These are phyloP conservation scores for Pachycephus smyrnensis DNA, from an alignment of 2,888 invertebrate species.

Conservation along the genomic window DNA sequence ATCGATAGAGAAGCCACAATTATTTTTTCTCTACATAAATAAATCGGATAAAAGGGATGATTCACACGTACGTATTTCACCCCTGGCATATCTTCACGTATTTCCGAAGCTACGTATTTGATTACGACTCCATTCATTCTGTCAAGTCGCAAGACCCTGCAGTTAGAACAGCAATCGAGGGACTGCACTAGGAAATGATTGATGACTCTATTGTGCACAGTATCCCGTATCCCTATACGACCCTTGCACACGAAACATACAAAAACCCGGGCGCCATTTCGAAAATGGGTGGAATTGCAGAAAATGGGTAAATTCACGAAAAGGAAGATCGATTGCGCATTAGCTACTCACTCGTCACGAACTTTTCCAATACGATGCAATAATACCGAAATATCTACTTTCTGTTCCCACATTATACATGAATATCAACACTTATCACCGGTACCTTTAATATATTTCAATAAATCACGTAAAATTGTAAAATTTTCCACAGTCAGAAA, in stretches of 20 bases:
- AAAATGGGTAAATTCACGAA: conserved; percentile 55
- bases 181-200: conserved; percentile 63
- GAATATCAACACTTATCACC: background rate
- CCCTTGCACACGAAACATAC: conserved; percentile 4
- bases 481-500: background rate
- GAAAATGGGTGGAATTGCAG: conserved; percentile 62
- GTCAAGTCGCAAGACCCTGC: conserved; percentile 30
- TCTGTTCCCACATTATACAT: background rate
- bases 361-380: conserved; percentile 7
- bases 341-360: conserved; percentile 30
- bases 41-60: background rate
- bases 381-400: background rate
- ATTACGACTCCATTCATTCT: conserved; percentile 50
- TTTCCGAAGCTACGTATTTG: conserved; percentile 53
- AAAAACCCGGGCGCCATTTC: conserved; percentile 47
- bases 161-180: conserved; percentile 59
- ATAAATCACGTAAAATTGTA: background rate
- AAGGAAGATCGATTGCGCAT: conserved; percentile 49
- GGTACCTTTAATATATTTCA: background rate
- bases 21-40: background rate
- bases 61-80: background rate
- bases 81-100: conserved; percentile 30
- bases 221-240: conserved; percentile 20
- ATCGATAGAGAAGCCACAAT: background rate
- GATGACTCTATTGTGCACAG: conserved; percentile 65